Evolutionary conservation across 2,797 vertebrate species (phyloP).

Genomic region (Acanthurus leucopareius): DNA sequence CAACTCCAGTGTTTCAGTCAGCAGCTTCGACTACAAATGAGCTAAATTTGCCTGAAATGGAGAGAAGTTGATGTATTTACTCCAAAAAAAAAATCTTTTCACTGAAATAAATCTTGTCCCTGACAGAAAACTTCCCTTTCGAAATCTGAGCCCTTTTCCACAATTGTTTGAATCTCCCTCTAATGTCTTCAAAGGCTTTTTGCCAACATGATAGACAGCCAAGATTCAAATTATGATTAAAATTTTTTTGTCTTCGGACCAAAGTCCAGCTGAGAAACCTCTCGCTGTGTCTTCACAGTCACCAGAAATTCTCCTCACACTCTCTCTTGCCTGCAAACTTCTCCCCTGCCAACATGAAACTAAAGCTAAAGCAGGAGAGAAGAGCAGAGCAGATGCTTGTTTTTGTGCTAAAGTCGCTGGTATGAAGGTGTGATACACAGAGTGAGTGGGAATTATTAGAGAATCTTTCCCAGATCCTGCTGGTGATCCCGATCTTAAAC

Average conservation of each 20-base stretch:
- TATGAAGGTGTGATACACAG: not conserved
- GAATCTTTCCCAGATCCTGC: not conserved
- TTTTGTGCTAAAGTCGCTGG: not conserved
- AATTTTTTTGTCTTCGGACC: slow-evolving; percentile 30
- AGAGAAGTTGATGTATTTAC: slow-evolving; percentile 1
- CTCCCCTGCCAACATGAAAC: slow-evolving; percentile 10
- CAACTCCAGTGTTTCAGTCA: not conserved
- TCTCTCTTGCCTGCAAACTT: slow-evolving; percentile 21
- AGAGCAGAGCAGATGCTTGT: not conserved
- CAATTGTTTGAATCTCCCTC: slow-evolving; percentile 12
- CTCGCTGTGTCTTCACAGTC: slow-evolving; percentile 3
- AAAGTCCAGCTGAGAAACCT: slow-evolving; percentile 4
- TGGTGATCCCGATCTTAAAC: not conserved
- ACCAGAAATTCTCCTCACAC: slow-evolving; percentile 30
- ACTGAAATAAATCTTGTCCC: slow-evolving; percentile 2
- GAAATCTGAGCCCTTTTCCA: not conserved
- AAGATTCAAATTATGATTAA: slow-evolving; percentile 57
- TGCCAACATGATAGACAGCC: slow-evolving; percentile 52
- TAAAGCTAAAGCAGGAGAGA: not conserved
- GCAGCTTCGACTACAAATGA: not conserved
- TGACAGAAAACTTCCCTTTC: not conserved
- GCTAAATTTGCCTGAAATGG: not conserved
- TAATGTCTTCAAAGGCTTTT: slow-evolving; percentile 50
- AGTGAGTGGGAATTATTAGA: not conserved
- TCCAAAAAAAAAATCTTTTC: not conserved